A percentile compares a stretch with the other conserved stretches of the same genome.
Conservation (phyloP, 2,113 vertebrate genomes). For the Origma solitaria region DNA sequence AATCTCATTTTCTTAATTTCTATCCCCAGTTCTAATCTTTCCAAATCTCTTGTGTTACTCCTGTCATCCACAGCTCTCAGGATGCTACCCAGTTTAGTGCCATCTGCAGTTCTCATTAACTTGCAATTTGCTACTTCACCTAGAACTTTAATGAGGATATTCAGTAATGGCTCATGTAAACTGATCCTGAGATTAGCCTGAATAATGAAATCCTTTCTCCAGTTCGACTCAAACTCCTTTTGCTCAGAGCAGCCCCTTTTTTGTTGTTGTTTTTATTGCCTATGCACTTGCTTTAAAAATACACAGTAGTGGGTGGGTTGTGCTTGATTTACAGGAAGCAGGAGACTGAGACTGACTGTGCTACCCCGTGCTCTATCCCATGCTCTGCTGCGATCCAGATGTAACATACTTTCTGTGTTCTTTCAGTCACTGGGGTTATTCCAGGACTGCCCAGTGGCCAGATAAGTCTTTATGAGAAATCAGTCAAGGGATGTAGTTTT, state of each 20-base stretch:
- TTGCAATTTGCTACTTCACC: slow-evolving; percentile 16
- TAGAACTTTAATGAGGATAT: slow-evolving; percentile 42
- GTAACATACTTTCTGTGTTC: not conserved
- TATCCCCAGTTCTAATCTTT: slow-evolving; percentile 38
- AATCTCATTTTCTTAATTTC: slow-evolving; percentile 46
- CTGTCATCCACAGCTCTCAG: slow-evolving; percentile 6
- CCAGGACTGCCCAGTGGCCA: not conserved
- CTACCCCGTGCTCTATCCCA: fast-evolving
- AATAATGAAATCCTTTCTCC: slow-evolving; percentile 32
- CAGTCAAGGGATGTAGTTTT: not conserved
- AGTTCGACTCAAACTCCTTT: not conserved
- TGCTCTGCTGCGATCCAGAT: not conserved
- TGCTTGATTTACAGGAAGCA: not conserved
- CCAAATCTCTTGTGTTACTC: slow-evolving; percentile 41
- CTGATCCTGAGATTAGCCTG: slow-evolving; percentile 11
- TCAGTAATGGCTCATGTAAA: slow-evolving; percentile 20
- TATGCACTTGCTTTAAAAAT: not conserved
- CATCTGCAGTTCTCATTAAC: slow-evolving; percentile 54
- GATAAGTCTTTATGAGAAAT: not conserved
- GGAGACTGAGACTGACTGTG: not conserved
- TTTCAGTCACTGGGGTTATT: not conserved
- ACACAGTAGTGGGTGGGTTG: not conserved
- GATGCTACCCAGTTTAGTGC: not conserved
- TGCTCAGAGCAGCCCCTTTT: not conserved
- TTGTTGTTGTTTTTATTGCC: not conserved